Conservation (phyloP, 2,797 vertebrate genomes). For the Phaenicophaeus curvirostris region DNA sequence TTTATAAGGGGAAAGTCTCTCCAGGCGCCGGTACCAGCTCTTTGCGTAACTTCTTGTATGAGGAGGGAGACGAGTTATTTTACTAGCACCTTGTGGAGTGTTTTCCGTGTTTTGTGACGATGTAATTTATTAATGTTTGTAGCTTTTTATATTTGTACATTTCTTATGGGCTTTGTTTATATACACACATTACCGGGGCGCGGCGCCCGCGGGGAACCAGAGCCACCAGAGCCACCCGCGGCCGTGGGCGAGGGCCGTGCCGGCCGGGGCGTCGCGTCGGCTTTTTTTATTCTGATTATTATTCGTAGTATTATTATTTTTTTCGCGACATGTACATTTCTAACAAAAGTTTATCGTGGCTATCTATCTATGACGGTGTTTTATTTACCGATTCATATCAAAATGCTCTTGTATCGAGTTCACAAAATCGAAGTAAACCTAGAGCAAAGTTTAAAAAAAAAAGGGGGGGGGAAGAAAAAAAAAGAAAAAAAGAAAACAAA, state of each 20-base stretch:
- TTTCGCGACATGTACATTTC: conserved; percentile 91
- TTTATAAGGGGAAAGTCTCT: conserved; percentile 88
- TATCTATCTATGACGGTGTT: conserved; percentile 88
- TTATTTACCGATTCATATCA: conserved; percentile 89
- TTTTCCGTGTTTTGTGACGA: conserved; percentile 97
- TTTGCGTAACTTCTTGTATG: conserved; percentile 89
- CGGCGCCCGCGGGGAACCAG: conserved; percentile 78
- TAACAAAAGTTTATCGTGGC: conserved; percentile 88
- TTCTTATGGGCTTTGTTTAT: conserved; percentile 97
- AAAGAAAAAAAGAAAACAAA: conserved; percentile 76
- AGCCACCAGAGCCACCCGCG: conserved; percentile 77
- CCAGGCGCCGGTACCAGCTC: conserved; percentile 86
- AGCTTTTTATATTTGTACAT: conserved; percentile 99
- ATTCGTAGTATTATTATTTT: conserved; percentile 83
- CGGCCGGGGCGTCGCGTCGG: conserved; percentile 76
- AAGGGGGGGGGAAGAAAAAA: conserved; percentile 61
- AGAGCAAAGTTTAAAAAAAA: conserved; percentile 89
- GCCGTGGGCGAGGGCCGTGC: background rate
- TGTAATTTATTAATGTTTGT: conserved; percentile 99
- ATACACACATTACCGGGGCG: conserved; percentile 91
- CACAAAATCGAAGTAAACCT: conserved; percentile 85
- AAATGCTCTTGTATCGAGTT: conserved; percentile 85
- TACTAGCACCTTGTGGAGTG: conserved; percentile 99
- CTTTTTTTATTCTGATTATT: conserved; percentile 84
- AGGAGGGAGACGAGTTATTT: conserved; percentile 93